Percentiles rank a stretch among this genome's conserved stretches.
These are phyloP conservation scores for Columba livia DNA, from an alignment of 2,113 vertebrate genomes.

Conservation along the genomic window DNA sequence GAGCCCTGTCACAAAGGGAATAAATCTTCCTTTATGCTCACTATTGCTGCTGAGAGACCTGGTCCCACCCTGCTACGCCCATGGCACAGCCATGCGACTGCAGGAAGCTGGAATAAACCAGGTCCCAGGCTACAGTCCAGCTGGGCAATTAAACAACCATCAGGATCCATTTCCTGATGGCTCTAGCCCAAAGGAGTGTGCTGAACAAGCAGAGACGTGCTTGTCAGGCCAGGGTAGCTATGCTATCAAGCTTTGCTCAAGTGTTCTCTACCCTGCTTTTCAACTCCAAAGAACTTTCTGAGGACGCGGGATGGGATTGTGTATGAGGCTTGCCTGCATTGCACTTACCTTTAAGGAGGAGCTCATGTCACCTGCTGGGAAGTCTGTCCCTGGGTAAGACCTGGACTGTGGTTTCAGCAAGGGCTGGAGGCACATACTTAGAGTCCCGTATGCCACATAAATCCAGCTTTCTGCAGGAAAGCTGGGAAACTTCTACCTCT, in stretches of 20 bases:
- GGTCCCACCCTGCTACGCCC: not conserved
- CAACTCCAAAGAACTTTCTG: not conserved
- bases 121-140: not conserved
- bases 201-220: not conserved
- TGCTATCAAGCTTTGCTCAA: not conserved
- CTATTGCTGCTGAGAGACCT: not conserved
- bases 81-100: accelerated
- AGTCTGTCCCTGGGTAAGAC: not conserved
- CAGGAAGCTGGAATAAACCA: not conserved
- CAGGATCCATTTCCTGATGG: not conserved
- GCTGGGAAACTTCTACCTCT: not conserved
- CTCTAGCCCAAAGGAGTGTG: not conserved
- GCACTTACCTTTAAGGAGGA: not conserved
- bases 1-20: not conserved
- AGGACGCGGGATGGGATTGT: accelerated
- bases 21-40: not conserved
- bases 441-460: accelerated
- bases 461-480: not conserved
- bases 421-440: not conserved
- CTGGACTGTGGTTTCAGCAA: not conserved
- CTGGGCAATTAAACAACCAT: not conserved
- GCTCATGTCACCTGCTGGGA: accelerated
- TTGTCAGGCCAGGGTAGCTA: not conserved
- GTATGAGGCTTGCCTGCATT: not conserved
- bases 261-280: not conserved